Percentiles rank a stretch among this genome's conserved stretches.
phyloP scores from a whole-genome alignment of 2,797 vertebrate genomes.

The Microctenopoma stevenorrisi region DNA sequence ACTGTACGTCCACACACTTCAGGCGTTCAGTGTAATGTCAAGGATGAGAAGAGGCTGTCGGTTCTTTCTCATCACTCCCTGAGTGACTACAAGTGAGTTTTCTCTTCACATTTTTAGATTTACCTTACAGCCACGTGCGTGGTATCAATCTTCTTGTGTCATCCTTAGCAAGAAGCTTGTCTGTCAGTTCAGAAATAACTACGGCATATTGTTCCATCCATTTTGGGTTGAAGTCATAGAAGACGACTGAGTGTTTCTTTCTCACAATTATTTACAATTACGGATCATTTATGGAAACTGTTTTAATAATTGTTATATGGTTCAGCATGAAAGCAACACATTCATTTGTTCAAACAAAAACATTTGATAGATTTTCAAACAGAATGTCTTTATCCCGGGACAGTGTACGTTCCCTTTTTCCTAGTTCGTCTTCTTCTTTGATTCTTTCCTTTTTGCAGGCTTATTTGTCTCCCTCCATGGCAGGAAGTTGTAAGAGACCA shows the following conservation, averaged over 20 bases:
- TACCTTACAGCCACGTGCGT: background rate
- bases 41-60: slow-evolving; percentile 5
- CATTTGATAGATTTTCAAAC: background rate
- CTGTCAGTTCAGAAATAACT: background rate
- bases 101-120: background rate
- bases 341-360: slow-evolving; percentile 9
- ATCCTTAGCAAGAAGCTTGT: background rate
- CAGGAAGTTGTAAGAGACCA: slow-evolving; percentile 83
- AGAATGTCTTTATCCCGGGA: background rate
- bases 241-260: background rate
- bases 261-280: slow-evolving; percentile 2
- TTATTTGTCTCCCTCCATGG: slow-evolving; percentile 71
- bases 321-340: background rate
- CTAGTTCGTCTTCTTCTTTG: slow-evolving; percentile 75
- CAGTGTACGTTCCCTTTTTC: background rate
- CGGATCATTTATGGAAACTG: slow-evolving; percentile 17
- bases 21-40: slow-evolving; percentile 1
- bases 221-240: slow-evolving; percentile 12
- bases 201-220: background rate
- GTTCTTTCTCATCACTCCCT: background rate
- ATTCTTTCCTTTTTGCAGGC: slow-evolving; percentile 33
- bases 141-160: background rate
- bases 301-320: background rate
- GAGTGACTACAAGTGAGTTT: background rate
- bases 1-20: background rate